Evolutionary conservation across 2,888 invertebrate genomes (phyloP).

Genomic region (Philereme transversata): DNA sequence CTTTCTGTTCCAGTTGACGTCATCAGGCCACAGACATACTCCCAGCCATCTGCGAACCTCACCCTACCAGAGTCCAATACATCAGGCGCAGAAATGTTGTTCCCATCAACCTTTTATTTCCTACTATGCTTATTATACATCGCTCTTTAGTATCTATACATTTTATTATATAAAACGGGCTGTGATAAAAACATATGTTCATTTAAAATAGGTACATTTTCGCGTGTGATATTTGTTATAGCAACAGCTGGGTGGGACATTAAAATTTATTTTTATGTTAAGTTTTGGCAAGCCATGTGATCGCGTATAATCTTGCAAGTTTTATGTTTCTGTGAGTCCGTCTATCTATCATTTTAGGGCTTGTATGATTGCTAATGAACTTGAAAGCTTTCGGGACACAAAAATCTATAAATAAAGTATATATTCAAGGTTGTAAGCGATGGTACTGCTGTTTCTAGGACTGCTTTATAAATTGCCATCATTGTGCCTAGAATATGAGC

Average conservation of each 20-base stretch:
- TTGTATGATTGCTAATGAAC: too few species aligned
- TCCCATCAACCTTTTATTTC: slow-evolving; percentile 46
- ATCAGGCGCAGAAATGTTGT: slow-evolving; percentile 47
- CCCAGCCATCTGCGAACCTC: slow-evolving; percentile 65
- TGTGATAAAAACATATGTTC: slow-evolving; percentile 72
- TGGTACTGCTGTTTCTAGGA: slow-evolving; percentile 9
- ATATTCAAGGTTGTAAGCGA: too few species aligned
- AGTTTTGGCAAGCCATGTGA: too few species aligned
- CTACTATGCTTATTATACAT: slow-evolving; percentile 51
- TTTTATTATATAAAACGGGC: slow-evolving; percentile 64
- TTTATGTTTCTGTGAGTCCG: too few species aligned
- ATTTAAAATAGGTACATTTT: slow-evolving; percentile 46
- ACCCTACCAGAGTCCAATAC: slow-evolving; percentile 61
- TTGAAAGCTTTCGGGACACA: too few species aligned
- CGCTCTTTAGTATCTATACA: slow-evolving; percentile 56
- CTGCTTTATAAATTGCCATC: slow-evolving; percentile 52
- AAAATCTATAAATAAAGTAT: too few species aligned
- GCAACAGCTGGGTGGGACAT: slow-evolving; percentile 12
- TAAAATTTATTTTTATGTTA: background rate
- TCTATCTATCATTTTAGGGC: too few species aligned
- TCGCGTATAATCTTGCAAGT: too few species aligned
- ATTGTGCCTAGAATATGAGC: slow-evolving; percentile 72
- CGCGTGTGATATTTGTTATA: slow-evolving; percentile 41
- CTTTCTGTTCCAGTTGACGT: slow-evolving; percentile 66
- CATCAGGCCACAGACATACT: slow-evolving; percentile 61